Evolutionary conservation across 1,140 invertebrate genomes (phyloP), one percentile per base, ranked within the genome.

Genomic region (Scaptomyza montana): DNA sequence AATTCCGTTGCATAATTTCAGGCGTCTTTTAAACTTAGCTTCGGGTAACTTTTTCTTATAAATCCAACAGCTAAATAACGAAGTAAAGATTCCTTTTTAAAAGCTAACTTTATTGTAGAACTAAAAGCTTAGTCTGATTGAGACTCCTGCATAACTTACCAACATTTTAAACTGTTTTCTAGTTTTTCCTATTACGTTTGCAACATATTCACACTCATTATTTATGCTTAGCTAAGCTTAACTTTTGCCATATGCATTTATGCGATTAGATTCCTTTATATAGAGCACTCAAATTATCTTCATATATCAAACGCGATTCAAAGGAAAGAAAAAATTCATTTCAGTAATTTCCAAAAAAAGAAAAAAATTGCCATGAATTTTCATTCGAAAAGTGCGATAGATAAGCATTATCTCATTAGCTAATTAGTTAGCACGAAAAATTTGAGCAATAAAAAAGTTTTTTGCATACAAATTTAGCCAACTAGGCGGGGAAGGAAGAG

Each of bases 371-470:
- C 10, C 7, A 45, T 8, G n/a, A 33, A 70, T 49, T 64, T 70
- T 43, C 54, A 70, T 74, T 74, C 61, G 62, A n/a, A 71, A 74
- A 65, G 51, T 62, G 71, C 75, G 25, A 81, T 78, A 76, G 82
- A 86, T 86, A 86, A 87, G 82, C 84, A 82, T 87, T 87, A 87
- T 87, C 84, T 87, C 82, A 89, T 87, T 87, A 87, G 82, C 82
- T 87, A 87, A 87, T 87, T 87, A 87, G 82, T 77, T 25, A 25
- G 82, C 67, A 77, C 69, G 59, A 79, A 65, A 84, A 87, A 84
- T 87, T 87, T 80, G 50, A 21, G 84, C 84, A 89, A 87, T 89
- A 87, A 87, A 87, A 86, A 87, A 89, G 69, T 87, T 87, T 43
- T 82, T 51, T 21, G 59, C 57, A 70, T 74, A 74, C 51, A 54